Percentiles rank a stretch among this genome's conserved stretches.
Evolutionary conservation across 2,888 invertebrate genomes (phyloP).

Genomic region (Alviniconcha strummeri): DNA sequence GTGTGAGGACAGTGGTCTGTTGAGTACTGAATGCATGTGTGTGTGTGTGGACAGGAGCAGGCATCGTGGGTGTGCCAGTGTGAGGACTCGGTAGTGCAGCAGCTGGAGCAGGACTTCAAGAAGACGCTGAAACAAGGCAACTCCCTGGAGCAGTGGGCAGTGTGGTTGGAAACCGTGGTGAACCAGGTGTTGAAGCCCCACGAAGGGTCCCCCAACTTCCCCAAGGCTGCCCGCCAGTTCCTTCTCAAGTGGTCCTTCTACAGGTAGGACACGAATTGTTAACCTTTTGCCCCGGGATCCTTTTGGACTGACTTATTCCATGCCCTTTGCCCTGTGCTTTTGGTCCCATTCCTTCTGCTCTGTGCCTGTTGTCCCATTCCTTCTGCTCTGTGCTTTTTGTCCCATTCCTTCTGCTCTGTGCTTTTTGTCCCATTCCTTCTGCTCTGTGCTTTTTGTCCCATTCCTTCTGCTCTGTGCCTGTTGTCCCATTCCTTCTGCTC

Average conservation of each 20-base stretch:
- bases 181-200: slow-evolving; percentile 91
- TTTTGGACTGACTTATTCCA: too few relatives aligned
- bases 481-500: too few relatives aligned
- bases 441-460: too few relatives aligned
- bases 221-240: slow-evolving; percentile 82
- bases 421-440: too few relatives aligned
- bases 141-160: slow-evolving; percentile 97
- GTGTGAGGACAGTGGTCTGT: too few relatives aligned
- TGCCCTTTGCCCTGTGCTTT: too few relatives aligned
- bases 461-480: too few relatives aligned
- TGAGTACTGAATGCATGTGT: background rate
- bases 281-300: too few relatives aligned
- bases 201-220: slow-evolving; percentile 78
- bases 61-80: slow-evolving; percentile 99
- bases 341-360: too few relatives aligned
- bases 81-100: slow-evolving; percentile 87
- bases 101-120: slow-evolving; percentile 92
- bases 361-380: too few relatives aligned
- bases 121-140: slow-evolving; percentile 83
- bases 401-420: too few relatives aligned
- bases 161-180: slow-evolving; percentile 96
- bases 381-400: too few relatives aligned
- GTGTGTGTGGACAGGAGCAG: slow-evolving; percentile 76
- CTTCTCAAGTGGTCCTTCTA: slow-evolving; percentile 99
- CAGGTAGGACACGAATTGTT: slow-evolving; percentile 77